Evolutionary conservation across 2,113 vertebrate species (phyloP), one percentile per base, ranked within the genome.

Genomic region (Bucco capensis): DNA sequence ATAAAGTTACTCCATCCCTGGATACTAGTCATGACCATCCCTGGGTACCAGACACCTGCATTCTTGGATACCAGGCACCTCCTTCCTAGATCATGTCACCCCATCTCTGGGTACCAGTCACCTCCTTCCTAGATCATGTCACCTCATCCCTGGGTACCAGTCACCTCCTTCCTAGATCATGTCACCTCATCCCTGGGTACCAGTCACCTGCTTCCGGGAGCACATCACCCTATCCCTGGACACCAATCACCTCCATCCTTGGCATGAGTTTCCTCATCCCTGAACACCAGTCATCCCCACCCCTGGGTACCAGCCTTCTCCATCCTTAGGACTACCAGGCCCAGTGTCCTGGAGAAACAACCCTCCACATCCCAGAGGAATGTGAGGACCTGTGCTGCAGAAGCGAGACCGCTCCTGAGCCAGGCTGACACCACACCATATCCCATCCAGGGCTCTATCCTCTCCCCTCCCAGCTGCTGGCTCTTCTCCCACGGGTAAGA

Each of bases 401-500:
- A 5, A 54, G 30, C 35, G 23, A 8, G 44, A 56, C 65, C 1
- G 2, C 75, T 69, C 64, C 56, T 0, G 15, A 85, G 61, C 53
- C 14, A 19, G 38, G 30, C 38, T 6, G 27, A 47, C 2, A 19
- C 57, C 9, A 1, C 1, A 6, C 1, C 40, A 46, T 79, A 74
- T 74, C 76, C 9, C 31, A 14, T 50, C 61, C 25, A 3, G 79
- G 69, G 72, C 73, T 23, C 58, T 72, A 4, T 28, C 73, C 65
- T 49, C 57, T 88, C 31, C 75, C 76, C 14, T 5, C 47, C 61
- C 51, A 58, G 44, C 53, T 31, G 7, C 80, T 86, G 6, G 14
- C 61, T 46, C n/a, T 62, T 95, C 94, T 97, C 96, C 95, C 96
- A 96, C 82, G 95, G 96, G 86, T 94, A 73, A 70, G 78, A 49